Evolutionary conservation across 2,888 invertebrate species (phyloP).

Genomic region (Apamea monoglypha): DNA sequence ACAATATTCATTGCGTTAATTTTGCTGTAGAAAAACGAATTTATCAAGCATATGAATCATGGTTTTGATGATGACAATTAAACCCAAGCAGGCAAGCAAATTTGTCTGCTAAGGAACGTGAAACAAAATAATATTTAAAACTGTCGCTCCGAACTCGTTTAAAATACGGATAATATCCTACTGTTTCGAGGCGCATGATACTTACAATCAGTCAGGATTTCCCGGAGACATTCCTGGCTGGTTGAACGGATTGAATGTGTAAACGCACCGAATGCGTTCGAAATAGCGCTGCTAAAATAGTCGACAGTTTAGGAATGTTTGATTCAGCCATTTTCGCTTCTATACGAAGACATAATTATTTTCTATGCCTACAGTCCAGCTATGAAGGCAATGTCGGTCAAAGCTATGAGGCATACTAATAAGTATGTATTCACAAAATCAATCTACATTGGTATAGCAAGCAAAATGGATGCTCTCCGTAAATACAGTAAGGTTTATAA

Average conservation of each 20-base stretch:
- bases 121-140: background rate
- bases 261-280: background rate
- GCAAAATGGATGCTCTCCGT: background rate
- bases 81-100: background rate
- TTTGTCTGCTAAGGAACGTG: background rate
- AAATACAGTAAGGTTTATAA: too few relatives aligned
- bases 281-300: background rate
- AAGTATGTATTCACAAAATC: background rate
- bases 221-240: background rate
- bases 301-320: background rate
- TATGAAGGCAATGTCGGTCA: background rate
- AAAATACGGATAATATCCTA: background rate
- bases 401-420: background rate
- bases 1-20: too few relatives aligned
- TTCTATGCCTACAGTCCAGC: background rate
- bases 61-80: background rate
- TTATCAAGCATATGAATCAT: background rate
- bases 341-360: background rate
- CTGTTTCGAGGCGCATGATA: background rate
- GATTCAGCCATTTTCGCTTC: background rate
- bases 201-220: constrained; percentile 15
- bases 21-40: background rate
- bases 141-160: background rate
- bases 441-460: background rate
- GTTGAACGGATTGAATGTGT: background rate